A percentile compares a stretch with the other conserved stretches of the same genome.
Evolutionary conservation across 2,888 invertebrate genomes (phyloP).

Genomic region (Bursaphelenchus okinawaensis): DNA sequence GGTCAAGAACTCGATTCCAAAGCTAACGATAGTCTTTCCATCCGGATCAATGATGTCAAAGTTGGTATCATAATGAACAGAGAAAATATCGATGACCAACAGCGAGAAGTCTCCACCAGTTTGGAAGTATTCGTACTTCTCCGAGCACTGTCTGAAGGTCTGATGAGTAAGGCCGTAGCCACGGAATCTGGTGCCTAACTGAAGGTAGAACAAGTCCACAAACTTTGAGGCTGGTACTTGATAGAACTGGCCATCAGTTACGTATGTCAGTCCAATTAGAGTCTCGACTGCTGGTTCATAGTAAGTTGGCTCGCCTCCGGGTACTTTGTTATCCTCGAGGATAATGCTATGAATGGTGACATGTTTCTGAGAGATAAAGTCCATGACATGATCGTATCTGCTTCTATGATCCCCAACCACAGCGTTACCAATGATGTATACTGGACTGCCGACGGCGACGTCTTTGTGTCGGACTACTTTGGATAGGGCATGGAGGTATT

Average conservation of each 20-base stretch:
- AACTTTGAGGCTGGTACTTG: conserved; percentile 8
- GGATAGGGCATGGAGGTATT: background rate
- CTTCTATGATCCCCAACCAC: background rate
- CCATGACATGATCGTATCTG: background rate
- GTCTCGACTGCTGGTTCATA: conserved; percentile 26
- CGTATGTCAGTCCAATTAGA: conserved; percentile 32
- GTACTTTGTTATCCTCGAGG: conserved; percentile 31
- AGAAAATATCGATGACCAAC: conserved; percentile 32
- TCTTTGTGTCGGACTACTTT: background rate
- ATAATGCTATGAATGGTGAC: conserved; percentile 29
- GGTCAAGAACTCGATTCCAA: background rate
- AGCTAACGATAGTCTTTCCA: conserved; percentile 9
- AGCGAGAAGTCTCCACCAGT: conserved; percentile 31
- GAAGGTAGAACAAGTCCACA: background rate
- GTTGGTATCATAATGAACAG: background rate
- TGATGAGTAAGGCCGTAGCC: conserved; percentile 14
- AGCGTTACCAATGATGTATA: conserved; percentile 1
- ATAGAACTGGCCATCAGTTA: conserved; percentile 37
- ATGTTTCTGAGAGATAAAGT: conserved; percentile 2
- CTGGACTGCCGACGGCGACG: background rate
- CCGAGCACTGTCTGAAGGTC: conserved; percentile 25
- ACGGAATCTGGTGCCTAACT: conserved; percentile 8
- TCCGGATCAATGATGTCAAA: conserved; percentile 11
- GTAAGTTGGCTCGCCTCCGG: conserved; percentile 32
- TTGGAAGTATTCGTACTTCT: conserved; percentile 35